These are phyloP conservation scores for Megalops cyprinoides DNA, from an alignment of 2,797 vertebrate genomes.

Conservation along the genomic window DNA sequence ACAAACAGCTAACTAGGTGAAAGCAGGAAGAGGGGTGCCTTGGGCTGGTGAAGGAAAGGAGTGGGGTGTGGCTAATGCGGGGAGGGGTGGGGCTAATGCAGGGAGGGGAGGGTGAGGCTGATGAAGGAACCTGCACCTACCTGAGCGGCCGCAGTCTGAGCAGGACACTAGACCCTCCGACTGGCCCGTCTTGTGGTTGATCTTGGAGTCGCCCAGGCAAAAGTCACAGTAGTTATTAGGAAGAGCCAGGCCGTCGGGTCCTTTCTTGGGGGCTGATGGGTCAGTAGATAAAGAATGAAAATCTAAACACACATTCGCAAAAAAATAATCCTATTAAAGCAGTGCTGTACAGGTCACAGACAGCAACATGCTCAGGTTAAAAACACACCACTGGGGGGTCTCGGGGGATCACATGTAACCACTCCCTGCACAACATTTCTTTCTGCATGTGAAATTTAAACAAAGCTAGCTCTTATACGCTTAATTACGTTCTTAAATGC, in stretches of 20 bases:
- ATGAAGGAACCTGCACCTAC: slow-evolving; percentile 55
- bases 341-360: neutral
- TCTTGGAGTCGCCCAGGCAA: slow-evolving; percentile 91
- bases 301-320: neutral
- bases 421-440: too few relatives aligned
- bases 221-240: slow-evolving; percentile 98
- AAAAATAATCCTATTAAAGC: too few relatives aligned
- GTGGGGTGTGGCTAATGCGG: neutral
- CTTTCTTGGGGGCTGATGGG: slow-evolving; percentile 82
- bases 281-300: neutral
- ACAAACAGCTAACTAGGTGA: neutral
- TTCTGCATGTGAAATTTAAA: too few relatives aligned
- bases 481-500: too few relatives aligned
- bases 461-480: too few relatives aligned
- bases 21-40: neutral
- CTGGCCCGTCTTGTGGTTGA: slow-evolving; percentile 93
- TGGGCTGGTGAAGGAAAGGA: neutral
- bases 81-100: fast-evolving
- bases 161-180: slow-evolving; percentile 94
- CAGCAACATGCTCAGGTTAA: neutral
- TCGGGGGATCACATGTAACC: neutral
- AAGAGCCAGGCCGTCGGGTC: slow-evolving; percentile 87
- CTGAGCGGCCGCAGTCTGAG: slow-evolving; percentile 93
- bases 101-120: neutral
- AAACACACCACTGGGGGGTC: neutral